phyloP scores from a whole-genome alignment of 2,888 invertebrate genomes.

The Candidula unifasciata region DNA sequence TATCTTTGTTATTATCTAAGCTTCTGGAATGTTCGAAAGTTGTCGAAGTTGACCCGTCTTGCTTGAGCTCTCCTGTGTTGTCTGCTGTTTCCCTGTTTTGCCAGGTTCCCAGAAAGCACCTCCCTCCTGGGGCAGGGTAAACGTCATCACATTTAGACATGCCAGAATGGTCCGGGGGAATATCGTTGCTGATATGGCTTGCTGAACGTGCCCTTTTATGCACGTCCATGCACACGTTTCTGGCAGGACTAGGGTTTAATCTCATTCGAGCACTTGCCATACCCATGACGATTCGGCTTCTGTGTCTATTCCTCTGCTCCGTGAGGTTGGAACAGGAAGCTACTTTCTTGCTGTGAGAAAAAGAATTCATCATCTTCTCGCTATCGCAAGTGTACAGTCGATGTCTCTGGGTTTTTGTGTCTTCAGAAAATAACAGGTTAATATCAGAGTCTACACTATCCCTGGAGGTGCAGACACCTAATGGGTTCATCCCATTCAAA shows the following conservation, averaged over 20 bases:
- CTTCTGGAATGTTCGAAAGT: conserved; percentile 7
- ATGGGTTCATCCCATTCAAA: conserved; percentile 29
- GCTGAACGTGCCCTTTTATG: no score
- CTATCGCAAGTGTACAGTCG: neutral
- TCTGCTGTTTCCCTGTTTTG: no score
- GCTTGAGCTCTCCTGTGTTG: neutral
- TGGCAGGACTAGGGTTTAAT: conserved; percentile 54
- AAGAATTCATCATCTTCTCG: conserved; percentile 45
- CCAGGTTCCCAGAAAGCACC: no score
- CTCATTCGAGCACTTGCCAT: conserved; percentile 63
- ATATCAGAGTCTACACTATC: conserved; percentile 36
- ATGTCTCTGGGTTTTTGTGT: conserved; percentile 31
- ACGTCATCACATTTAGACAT: no score
- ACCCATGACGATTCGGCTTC: conserved; percentile 63
- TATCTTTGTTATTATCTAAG: neutral
- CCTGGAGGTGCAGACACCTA: conserved; percentile 12
- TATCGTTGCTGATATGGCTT: no score
- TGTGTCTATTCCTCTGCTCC: conserved; percentile 60
- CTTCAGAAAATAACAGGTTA: conserved; percentile 60
- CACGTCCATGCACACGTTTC: conserved; percentile 20
- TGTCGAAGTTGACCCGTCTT: neutral
- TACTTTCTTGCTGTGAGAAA: conserved; percentile 56
- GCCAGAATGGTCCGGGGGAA: no score
- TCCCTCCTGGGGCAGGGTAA: no score
- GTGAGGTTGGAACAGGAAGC: conserved; percentile 63